Base-by-base conservation (phyloP, 2,888 invertebrate genomes). In the Caenorhabditis sinica region DNA sequence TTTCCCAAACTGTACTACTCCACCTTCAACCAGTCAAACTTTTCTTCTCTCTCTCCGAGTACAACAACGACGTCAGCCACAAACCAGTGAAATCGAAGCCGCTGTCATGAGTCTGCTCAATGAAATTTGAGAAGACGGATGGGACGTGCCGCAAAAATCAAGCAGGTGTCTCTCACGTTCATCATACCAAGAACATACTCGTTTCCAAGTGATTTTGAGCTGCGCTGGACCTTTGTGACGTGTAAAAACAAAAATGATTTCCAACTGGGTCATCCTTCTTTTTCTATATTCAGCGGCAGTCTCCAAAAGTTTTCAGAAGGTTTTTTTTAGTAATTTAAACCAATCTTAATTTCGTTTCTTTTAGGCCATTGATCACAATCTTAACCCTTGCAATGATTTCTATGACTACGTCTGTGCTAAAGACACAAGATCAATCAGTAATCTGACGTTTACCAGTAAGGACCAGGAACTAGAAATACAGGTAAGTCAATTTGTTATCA, bases 31-130 rank as follows among this genome's bases (percentile, higher is more conserved):
- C 20, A 53, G 36, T 40, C 40, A 56, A 28, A 60, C n/a, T 33
- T 20, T 25, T 40, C 25, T 8, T 25, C 33, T 51, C 17, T 43
- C 15, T 25, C n/a, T 43, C 25, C 53, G 36, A 68, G 68, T 51
- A 68, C 66, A 66, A 51, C 73, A 36, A 65, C 56, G 56, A 71
- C 71, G 72, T 66, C 66, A 56, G 58, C 23, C 9, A 43, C 45
- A 51, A 73, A 60, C 23, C 45, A 60, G 76, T 79, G 79, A 80
- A 80, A 80, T 72, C 30, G 66, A 72, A 72, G 65, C 79, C 58
- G 80, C 72, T 66, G 80, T 80, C 80, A 80, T 80, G 80, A 80
- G 80, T 79, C 63, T 79, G 79, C 53, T 63, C 63, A 53, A 63
- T 72, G 80, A 65, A 80, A 80, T 72, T 72, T 80, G 80, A 80